Conservation (phyloP, 1,140 invertebrate genomes). For the Leptonema lineaticorne region DNA sequence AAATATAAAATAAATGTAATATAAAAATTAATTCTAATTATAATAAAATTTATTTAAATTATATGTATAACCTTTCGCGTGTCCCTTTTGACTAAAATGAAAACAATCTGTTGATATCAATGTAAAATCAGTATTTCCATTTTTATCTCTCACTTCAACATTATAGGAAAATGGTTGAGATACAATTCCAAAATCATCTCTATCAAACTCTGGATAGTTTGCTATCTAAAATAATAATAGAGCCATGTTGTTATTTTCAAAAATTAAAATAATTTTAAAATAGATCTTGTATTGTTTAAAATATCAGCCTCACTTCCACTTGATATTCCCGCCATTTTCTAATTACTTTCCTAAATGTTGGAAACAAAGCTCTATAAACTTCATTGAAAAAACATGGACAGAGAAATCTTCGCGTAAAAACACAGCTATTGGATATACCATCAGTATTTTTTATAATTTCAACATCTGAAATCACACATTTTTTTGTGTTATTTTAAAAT, state of each 20-base stretch:
- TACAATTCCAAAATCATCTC: constrained; percentile 66
- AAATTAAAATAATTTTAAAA: too few relatives aligned
- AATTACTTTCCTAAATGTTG: neutral
- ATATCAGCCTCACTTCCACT: constrained; percentile 27
- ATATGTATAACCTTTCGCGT: constrained; percentile 55
- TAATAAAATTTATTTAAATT: neutral
- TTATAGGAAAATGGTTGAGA: constrained; percentile 57
- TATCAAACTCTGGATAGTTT: constrained; percentile 55
- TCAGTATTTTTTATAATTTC: constrained; percentile 43
- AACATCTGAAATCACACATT: constrained; percentile 45
- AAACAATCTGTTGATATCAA: constrained; percentile 71
- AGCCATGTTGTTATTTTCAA: too few relatives aligned
- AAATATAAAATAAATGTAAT: constrained; percentile 19
- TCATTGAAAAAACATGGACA: constrained; percentile 58
- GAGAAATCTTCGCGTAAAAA: constrained; percentile 47
- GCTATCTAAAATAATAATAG: constrained; percentile 39
- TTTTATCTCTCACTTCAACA: constrained; percentile 42
- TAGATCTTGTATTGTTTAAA: neutral
- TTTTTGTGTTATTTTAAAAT: too few relatives aligned
- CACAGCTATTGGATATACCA: constrained; percentile 46
- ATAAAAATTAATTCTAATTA: constrained; percentile 1
- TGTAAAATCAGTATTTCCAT: constrained; percentile 57
- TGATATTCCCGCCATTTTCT: constrained; percentile 28
- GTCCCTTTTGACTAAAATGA: constrained; percentile 66
- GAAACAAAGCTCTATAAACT: neutral